Evolutionary conservation across 2,797 vertebrate genomes (phyloP).

Genomic region (Scolopax bukidnonensis): DNA sequence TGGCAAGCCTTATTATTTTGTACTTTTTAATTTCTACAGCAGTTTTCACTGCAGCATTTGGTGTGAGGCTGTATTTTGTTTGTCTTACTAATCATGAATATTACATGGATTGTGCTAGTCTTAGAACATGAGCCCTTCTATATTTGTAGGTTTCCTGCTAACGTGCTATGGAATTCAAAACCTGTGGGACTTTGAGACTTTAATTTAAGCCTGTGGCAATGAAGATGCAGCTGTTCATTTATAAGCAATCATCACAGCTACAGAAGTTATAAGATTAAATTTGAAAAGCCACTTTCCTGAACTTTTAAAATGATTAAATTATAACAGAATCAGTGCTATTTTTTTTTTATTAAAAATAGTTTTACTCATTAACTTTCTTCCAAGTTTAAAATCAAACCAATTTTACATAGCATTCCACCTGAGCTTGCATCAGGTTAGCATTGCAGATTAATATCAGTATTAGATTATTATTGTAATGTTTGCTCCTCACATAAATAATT

Average conservation of each 20-base stretch:
- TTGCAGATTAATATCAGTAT: conserved; percentile 36
- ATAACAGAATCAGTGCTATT: conserved; percentile 5
- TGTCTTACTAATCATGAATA: conserved; percentile 51
- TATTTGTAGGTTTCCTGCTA: conserved; percentile 72
- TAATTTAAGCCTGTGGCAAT: conserved; percentile 70
- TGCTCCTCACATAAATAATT: conserved; percentile 19
- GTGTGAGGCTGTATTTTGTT: conserved; percentile 34
- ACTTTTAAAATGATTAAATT: conserved; percentile 45
- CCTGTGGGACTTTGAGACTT: conserved; percentile 68
- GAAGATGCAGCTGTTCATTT: conserved; percentile 74
- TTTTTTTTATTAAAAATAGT: conserved; percentile 13
- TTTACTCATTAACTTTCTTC: conserved; percentile 4
- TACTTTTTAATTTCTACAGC: neutral
- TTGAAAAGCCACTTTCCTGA: conserved; percentile 42
- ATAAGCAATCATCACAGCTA: conserved; percentile 67
- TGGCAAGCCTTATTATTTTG: neutral
- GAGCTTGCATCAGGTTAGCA: conserved; percentile 25
- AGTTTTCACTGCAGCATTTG: neutral
- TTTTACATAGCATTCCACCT: neutral
- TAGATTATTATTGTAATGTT: conserved; percentile 36
- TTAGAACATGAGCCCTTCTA: conserved; percentile 66
- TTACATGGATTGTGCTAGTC: conserved; percentile 28
- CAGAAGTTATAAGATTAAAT: conserved; percentile 49
- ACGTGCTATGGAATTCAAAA: conserved; percentile 68
- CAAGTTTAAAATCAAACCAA: conserved; percentile 44